Evolutionary conservation across 2,113 vertebrate genomes (phyloP).

Genomic region (Amazona vittata): DNA sequence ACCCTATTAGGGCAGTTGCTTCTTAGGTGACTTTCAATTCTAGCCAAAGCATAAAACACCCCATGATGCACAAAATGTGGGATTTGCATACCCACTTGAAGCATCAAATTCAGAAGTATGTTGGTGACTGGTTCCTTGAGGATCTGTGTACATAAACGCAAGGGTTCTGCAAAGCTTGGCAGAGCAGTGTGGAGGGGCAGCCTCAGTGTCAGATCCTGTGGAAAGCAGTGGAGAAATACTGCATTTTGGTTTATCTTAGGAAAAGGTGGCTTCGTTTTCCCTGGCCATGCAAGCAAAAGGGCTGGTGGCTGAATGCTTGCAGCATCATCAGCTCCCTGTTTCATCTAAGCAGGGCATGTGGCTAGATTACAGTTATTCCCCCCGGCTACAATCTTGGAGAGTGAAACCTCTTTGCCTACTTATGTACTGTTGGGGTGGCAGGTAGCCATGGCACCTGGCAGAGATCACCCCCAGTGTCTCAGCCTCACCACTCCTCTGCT

Average conservation of each 20-base stretch:
- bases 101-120: not conserved
- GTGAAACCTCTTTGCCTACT: not conserved
- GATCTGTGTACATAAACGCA: not conserved
- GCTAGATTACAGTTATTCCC: not conserved
- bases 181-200: not conserved
- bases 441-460: not conserved
- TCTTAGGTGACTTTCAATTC: conserved; percentile 63
- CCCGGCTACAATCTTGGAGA: not conserved
- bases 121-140: not conserved
- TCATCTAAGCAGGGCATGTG: not conserved
- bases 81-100: conserved; percentile 58
- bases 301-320: fast-evolving
- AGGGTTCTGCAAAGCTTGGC: not conserved
- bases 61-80: conserved; percentile 56
- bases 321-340: not conserved
- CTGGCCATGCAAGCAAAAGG: not conserved
- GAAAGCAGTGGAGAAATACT: not conserved
- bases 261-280: not conserved
- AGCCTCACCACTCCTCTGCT: not conserved
- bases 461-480: not conserved
- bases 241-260: not conserved
- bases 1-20: conserved; percentile 10
- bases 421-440: not conserved
- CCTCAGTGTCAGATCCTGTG: fast-evolving
- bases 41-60: conserved; percentile 53